A percentile compares a stretch with the other conserved stretches of the same genome.
These are phyloP conservation scores for Aphrophora alni DNA, from an alignment of 2,888 invertebrate genomes.

Conservation along the genomic window DNA sequence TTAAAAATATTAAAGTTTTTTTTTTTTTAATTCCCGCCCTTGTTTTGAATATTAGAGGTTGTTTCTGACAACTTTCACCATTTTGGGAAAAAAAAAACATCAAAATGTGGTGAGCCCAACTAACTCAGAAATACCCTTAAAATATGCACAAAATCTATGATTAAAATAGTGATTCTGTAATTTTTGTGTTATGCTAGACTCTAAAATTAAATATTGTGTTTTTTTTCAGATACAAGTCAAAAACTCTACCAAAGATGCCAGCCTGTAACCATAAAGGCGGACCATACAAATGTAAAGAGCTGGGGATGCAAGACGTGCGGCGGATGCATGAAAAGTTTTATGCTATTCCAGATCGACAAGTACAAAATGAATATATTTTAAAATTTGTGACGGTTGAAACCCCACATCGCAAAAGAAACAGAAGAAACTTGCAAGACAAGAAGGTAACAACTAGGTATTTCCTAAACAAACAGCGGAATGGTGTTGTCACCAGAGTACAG, in stretches of 20 bases:
- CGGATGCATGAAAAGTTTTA: slow-evolving; percentile 26
- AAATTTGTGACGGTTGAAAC: slow-evolving; percentile 31
- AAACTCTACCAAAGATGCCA: slow-evolving; percentile 22
- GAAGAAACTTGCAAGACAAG: slow-evolving; percentile 13
- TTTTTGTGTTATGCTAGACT: no score
- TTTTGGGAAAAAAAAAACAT: no score
- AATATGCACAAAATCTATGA: neutral
- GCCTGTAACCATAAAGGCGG: slow-evolving; percentile 26
- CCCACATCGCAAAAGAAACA: slow-evolving; percentile 8
- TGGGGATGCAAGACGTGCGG: slow-evolving; percentile 27
- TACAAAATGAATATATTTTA: slow-evolving; percentile 32
- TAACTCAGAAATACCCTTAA: no score
- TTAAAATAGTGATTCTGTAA: slow-evolving; percentile 11
- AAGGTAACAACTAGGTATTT: neutral
- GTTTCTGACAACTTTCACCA: no score
- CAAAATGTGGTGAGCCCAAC: no score
- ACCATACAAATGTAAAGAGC: slow-evolving; percentile 28
- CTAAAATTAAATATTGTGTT: neutral
- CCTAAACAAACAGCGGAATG: neutral
- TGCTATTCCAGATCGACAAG: slow-evolving; percentile 22
- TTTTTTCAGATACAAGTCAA: slow-evolving; percentile 19
- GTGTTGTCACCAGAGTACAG: slow-evolving; percentile 4
- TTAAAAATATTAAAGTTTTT: no score
- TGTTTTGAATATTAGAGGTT: no score
- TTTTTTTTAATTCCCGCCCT: no score